phyloP scores from a whole-genome alignment of 92 coral and sea anemone genomes.

The Palythoa heliodiscus region DNA sequence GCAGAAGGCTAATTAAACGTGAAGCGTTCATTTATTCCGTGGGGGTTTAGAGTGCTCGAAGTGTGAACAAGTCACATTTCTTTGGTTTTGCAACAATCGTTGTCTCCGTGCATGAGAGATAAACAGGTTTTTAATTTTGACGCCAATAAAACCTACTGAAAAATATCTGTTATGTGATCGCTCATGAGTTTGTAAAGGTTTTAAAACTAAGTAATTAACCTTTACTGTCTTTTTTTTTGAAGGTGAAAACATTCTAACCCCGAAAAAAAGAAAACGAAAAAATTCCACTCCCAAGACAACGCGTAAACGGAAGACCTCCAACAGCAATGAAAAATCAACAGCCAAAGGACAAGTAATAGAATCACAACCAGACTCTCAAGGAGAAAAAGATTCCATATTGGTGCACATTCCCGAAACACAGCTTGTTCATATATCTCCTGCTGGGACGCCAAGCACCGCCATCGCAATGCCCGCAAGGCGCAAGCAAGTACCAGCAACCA shows the following conservation, averaged over 20 bases:
- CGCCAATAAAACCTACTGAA: too few species aligned
- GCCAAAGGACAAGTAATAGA: constrained; percentile 17
- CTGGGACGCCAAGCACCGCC: constrained; percentile 9
- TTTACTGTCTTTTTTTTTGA: not conserved
- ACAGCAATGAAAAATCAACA: constrained; percentile 22
- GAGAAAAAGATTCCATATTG: constrained; percentile 48
- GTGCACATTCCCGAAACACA: constrained; percentile 92
- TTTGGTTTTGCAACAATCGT: too few species aligned
- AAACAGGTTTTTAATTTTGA: too few species aligned
- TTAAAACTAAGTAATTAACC: not conserved
- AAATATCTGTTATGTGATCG: too few species aligned
- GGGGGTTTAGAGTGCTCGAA: too few species aligned
- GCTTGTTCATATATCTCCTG: constrained; percentile 72
- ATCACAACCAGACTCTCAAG: not conserved
- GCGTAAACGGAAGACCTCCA: constrained; percentile 66
- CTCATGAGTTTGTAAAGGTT: too few species aligned
- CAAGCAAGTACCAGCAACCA: constrained; percentile 76
- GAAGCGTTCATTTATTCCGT: too few species aligned
- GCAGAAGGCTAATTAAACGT: too few species aligned
- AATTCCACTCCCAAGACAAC: constrained; percentile 89
- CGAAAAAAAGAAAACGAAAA: constrained; percentile 78
- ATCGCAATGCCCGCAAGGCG: constrained; percentile 50
- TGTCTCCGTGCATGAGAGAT: too few species aligned
- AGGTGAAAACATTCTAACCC: constrained; percentile 17
- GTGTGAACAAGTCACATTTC: too few species aligned